These are phyloP conservation scores for Pipistrellus pipistrellus DNA, from an alignment of 2,797 vertebrate genomes.

Conservation along the genomic window DNA sequence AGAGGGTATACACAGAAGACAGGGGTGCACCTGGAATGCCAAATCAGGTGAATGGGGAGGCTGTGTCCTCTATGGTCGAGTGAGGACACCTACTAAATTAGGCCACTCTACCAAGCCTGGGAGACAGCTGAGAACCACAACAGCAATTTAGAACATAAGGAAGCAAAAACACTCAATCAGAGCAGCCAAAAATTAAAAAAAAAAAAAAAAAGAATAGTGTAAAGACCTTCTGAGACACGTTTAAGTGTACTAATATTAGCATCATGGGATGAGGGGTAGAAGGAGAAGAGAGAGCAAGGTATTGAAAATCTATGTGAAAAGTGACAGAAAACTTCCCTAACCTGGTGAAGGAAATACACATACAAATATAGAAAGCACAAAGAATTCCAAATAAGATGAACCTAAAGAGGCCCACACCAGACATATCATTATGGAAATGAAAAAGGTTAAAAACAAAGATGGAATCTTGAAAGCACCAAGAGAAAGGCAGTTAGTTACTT, in stretches of 20 bases:
- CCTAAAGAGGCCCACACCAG: not conserved
- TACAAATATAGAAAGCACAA: not conserved
- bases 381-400: not conserved
- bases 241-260: not conserved
- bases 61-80: not conserved
- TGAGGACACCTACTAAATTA: not conserved
- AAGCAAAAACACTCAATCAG: not conserved
- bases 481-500: not conserved
- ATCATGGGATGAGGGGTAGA: not conserved
- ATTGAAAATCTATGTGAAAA: not conserved
- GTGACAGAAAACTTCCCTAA: not conserved
- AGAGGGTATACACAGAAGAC: not conserved
- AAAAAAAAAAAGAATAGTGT: not conserved
- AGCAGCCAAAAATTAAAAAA: no score
- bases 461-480: not conserved
- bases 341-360: not conserved
- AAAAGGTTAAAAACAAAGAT: not conserved
- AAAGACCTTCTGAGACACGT: not conserved
- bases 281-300: not conserved
- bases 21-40: not conserved
- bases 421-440: not conserved
- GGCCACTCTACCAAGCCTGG: not conserved
- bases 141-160: not conserved
- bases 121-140: not conserved
- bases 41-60: not conserved